Conservation (phyloP, 2,113 vertebrate genomes). For the Plotosus lineatus region DNA sequence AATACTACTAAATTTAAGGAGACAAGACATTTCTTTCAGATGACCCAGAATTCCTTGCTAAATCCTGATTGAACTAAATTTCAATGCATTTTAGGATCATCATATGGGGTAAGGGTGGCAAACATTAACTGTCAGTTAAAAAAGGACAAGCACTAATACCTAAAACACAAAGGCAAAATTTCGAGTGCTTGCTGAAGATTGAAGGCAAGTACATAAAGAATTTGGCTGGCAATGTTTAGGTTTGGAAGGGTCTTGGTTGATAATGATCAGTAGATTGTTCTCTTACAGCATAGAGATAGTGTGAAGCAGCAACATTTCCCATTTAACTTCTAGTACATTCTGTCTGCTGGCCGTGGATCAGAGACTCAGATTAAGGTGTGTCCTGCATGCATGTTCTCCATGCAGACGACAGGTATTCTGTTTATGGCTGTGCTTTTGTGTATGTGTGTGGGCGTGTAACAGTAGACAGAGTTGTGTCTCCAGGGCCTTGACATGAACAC, state of each 20-base stretch:
- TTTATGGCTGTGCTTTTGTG: not conserved
- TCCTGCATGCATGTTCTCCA: constrained; percentile 1
- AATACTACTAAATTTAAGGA: not conserved
- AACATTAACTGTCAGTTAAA: not conserved
- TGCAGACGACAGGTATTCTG: constrained; percentile 32
- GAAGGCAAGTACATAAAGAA: not conserved
- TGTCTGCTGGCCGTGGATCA: constrained; percentile 44
- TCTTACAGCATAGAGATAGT: not conserved
- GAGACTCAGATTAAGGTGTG: constrained; percentile 25
- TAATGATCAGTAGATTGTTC: constrained; percentile 8
- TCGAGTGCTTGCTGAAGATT: too few relatives aligned
- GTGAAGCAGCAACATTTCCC: not conserved
- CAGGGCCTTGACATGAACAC: not conserved
- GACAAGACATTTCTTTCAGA: not conserved
- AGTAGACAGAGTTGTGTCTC: constrained; percentile 18
- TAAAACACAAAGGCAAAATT: not conserved
- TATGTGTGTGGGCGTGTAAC: constrained; percentile 1
- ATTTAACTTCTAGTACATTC: constrained; percentile 43
- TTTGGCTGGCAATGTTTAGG: not conserved
- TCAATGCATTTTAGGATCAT: not conserved
- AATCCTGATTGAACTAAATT: not conserved
- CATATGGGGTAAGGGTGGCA: not conserved
- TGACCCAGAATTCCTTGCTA: not conserved
- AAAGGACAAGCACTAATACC: not conserved
- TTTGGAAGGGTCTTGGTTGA: not conserved